Evolutionary conservation across 2,113 vertebrate genomes (phyloP), one percentile per base, ranked within the genome.

Genomic region (Megaceryle torquata): DNA sequence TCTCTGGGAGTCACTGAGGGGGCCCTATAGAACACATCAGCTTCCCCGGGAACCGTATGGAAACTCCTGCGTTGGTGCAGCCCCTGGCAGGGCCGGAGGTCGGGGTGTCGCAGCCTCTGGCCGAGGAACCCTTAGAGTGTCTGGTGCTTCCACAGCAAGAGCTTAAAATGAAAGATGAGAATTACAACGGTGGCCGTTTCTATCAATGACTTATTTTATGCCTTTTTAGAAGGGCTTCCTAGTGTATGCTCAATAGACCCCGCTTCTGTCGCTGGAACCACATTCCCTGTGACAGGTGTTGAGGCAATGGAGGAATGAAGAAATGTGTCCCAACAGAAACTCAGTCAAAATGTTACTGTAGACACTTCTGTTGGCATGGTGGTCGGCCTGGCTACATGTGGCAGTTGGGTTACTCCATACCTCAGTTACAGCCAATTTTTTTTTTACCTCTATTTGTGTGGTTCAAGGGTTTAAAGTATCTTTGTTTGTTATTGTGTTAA

Each of bases 221-320:
- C 19, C 11, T 13, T 10, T 53, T 33, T 5, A 19, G 29, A 44
- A 41, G 15, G 10, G 15, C 13, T 63, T 28, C 11, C 15, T 10
- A 2, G 6, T 26, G 22, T 43, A 6, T 0, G 0, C 11, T 37
- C 13, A 14, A 11, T 35, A 57, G 28, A 11, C 24, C 31, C 9
- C 5, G n/a, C 7, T 20, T 3, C 3, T 16, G 5, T 15, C 2
- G 26, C 9, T 35, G 31, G 11, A 35, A n/a, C 10, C 13, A 25
- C 24, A 7, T 50, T 51, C 50, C 50, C 50, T 25, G 24, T 25
- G 24, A 3, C 14, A 19, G 14, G 1, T 2, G 5, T 12, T 44
- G 0, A 0, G 7, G 11, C 3, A 3, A 13, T 4, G 11, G 29
- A 76, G 20, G 17, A 43, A 29, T 20, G 0, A 0, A 22, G 35